Conservation (phyloP, 2,113 vertebrate species). For the Eublepharis macularius region DNA sequence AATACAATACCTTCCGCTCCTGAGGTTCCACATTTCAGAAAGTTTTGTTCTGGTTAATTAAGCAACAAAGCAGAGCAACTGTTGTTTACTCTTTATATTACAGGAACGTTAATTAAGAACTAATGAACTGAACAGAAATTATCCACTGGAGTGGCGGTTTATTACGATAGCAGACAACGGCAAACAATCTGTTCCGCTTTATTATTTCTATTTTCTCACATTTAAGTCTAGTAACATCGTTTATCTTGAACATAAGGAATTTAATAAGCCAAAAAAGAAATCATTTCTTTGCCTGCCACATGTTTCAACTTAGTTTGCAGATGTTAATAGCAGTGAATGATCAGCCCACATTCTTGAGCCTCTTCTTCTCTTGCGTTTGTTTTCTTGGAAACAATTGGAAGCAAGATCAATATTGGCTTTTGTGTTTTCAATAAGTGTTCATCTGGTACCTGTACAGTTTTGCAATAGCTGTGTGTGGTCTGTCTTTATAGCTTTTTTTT, state of each 20-base stretch:
- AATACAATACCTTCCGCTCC: slow-evolving; percentile 42
- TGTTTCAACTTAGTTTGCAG: slow-evolving; percentile 62
- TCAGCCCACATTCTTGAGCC: slow-evolving; percentile 18
- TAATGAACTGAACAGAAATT: slow-evolving; percentile 52
- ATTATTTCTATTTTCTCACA: slow-evolving; percentile 32
- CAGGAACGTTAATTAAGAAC: slow-evolving; percentile 58
- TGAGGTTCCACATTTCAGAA: slow-evolving; percentile 53
- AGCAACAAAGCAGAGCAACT: slow-evolving; percentile 47
- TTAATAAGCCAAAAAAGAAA: slow-evolving; percentile 54
- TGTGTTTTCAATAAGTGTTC: not conserved
- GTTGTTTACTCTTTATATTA: slow-evolving; percentile 60
- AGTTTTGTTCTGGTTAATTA: slow-evolving; percentile 63
- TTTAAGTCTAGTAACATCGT: slow-evolving; percentile 42
- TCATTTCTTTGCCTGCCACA: slow-evolving; percentile 58
- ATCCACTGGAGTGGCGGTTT: slow-evolving; percentile 54
- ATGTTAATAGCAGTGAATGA: slow-evolving; percentile 61
- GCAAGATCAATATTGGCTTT: not conserved
- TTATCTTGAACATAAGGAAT: slow-evolving; percentile 51
- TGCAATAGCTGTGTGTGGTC: not conserved
- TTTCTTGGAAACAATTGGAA: slow-evolving; percentile 41
- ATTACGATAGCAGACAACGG: slow-evolving; percentile 58
- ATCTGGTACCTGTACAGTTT: not conserved
- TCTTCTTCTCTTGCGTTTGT: slow-evolving; percentile 1
- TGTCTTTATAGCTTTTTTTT: not conserved
- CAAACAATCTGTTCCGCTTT: slow-evolving; percentile 46